Evolutionary conservation across 2,888 invertebrate genomes (phyloP), one percentile per base, ranked within the genome.

Genomic region (Cataglyphis rosenhaueri): DNA sequence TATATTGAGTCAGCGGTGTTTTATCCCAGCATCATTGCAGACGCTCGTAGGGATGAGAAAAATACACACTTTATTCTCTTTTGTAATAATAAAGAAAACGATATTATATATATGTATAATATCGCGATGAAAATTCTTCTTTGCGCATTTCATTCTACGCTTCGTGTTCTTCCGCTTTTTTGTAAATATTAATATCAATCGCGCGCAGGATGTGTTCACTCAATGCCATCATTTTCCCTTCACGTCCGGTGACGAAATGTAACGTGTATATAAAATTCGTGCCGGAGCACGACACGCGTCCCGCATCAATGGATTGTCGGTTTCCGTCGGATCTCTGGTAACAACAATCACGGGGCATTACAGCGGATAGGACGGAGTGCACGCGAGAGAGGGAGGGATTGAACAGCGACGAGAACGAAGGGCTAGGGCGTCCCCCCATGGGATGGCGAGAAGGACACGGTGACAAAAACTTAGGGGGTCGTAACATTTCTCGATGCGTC

Each of bases 261-360:
- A 87, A 86, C 79, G 62, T 75, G 78, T 82, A 84, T 52, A 52
- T 87, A 91, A 91, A 91, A 90, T 91, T 87, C 86, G 88, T 52
- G 84, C 75, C 85, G 81, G 76, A 71, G 87, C 78, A 85, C 88
- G 89, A 85, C 84, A 84, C 68, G 86, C 87, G 92, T 92, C 87
- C 88, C 90, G 92, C 92, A 88, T 92, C 92, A 92, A 92, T 91
- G 91, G 91, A 86, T 92, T 91, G 92, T 92, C 92, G 92, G 92
- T 91, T 92, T 92, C 92, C 92, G 92, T 91, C 85, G 89, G 89
- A 88, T 91, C 88, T 87, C 88, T 84, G 84, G 82, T 84, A 86
- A 86, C 88, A 91, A 92, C 91, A 92, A 92, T 91, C 91, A 91
- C 86, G 78, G 59, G 44, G 12, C 71, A 79, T 79, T 79, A 79